These are phyloP conservation scores for Onthophagus taurus DNA, from an alignment of 1,140 invertebrate genomes.

Conservation along the genomic window DNA sequence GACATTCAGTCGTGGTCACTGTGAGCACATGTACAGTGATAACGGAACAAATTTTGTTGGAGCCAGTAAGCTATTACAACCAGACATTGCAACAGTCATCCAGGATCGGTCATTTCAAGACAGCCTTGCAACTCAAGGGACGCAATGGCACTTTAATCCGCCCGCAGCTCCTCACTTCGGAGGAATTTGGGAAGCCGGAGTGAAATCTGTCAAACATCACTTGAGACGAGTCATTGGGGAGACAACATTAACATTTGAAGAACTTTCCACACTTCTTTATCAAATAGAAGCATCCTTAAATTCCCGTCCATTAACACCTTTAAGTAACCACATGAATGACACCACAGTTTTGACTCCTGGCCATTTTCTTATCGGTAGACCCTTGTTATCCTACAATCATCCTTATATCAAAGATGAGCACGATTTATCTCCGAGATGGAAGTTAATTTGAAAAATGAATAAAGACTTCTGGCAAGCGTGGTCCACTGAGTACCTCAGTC, in stretches of 20 bases:
- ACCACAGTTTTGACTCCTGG: constrained; percentile 22
- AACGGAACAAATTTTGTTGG: constrained; percentile 12
- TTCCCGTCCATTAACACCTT: constrained; percentile 20
- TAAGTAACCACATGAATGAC: constrained; percentile 23
- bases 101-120: not conserved
- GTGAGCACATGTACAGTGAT: constrained; percentile 21
- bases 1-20: constrained; percentile 20
- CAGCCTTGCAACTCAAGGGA: not conserved
- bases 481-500: too few relatives aligned
- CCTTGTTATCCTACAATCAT: too few relatives aligned
- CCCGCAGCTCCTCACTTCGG: constrained; percentile 25
- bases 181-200: constrained; percentile 30
- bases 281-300: constrained; percentile 24
- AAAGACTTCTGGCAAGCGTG: too few relatives aligned
- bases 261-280: constrained; percentile 19
- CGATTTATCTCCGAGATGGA: too few relatives aligned
- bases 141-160: constrained; percentile 24
- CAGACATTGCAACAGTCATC: not conserved
- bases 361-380: constrained; percentile 33
- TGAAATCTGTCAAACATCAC: constrained; percentile 21
- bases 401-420: too few relatives aligned
- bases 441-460: too few relatives aligned
- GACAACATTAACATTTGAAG: constrained; percentile 19
- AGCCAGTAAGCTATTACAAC: not conserved
- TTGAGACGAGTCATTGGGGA: constrained; percentile 18